Conservation (phyloP, 2,797 vertebrate genomes). For the Chanos chanos region DNA sequence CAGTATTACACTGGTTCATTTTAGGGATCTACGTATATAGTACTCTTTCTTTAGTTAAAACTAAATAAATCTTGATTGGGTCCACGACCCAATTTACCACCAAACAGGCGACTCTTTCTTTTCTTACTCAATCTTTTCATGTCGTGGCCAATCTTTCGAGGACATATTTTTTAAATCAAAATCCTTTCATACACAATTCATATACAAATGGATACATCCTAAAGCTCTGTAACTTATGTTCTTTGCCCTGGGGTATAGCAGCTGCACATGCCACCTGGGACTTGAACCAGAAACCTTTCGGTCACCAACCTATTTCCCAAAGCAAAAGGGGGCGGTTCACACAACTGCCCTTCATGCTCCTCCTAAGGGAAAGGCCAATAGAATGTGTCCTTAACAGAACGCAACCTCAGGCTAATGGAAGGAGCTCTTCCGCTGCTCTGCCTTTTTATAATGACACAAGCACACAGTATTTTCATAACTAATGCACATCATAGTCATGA, state of each 20-base stretch:
- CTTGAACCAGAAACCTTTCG: neutral
- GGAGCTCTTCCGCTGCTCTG: neutral
- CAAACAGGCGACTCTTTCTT: too few species aligned
- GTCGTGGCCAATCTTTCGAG: too few species aligned
- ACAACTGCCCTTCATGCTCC: neutral
- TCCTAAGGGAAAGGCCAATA: neutral
- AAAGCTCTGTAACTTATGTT: neutral
- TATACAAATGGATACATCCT: neutral
- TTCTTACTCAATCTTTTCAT: too few species aligned
- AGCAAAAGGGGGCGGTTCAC: neutral
- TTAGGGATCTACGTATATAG: too few species aligned
- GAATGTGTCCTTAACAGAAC: neutral
- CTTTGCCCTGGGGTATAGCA: neutral
- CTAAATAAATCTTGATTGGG: too few species aligned
- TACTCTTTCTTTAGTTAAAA: too few species aligned
- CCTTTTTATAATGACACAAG: slow-evolving; percentile 8
- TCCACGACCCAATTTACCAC: too few species aligned
- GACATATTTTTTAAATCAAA: too few species aligned
- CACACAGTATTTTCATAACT: slow-evolving; percentile 14
- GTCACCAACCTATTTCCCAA: neutral
- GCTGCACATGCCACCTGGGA: neutral
- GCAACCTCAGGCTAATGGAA: neutral
- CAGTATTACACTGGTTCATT: too few species aligned
- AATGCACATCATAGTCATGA: slow-evolving; percentile 15
- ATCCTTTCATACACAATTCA: too few species aligned